Percentiles rank a stretch among this genome's conserved stretches.
Evolutionary conservation across 2,888 invertebrate genomes (phyloP).

Genomic region (Thalpophila matura): DNA sequence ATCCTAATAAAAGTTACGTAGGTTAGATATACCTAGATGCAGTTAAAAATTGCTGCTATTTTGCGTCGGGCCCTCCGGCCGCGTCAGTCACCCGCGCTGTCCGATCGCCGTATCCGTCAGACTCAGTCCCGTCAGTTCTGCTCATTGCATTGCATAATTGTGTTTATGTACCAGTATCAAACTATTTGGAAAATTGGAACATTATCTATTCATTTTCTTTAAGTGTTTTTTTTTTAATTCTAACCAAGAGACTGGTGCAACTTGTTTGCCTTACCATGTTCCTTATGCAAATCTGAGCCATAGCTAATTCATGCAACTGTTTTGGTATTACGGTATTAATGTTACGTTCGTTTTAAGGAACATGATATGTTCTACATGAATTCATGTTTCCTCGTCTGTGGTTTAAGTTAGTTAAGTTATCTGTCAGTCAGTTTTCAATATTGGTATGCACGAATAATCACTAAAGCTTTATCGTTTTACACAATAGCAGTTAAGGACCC

Average conservation of each 20-base stretch:
- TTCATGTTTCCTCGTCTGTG: too few relatives aligned
- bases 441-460: not conserved
- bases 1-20: not conserved
- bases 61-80: constrained; percentile 57
- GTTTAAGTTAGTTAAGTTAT: too few relatives aligned
- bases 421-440: not conserved
- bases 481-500: constrained; percentile 54
- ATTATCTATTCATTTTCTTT: constrained; percentile 49
- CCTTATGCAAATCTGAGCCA: constrained; percentile 21
- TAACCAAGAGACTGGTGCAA: not conserved
- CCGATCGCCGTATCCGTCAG: constrained; percentile 69
- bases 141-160: constrained; percentile 81
- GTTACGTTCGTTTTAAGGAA: too few relatives aligned
- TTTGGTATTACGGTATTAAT: constrained; percentile 4
- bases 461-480: constrained; percentile 2
- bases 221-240: constrained; percentile 13
- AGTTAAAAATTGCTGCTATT: constrained; percentile 59
- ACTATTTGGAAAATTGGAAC: constrained; percentile 57
- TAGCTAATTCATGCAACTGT: constrained; percentile 28
- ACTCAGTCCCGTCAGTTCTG: constrained; percentile 76
- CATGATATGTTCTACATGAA: too few relatives aligned
- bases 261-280: constrained; percentile 3
- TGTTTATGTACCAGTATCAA: constrained; percentile 55
- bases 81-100: constrained; percentile 66
- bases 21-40: constrained; percentile 7